Percentiles rank a stretch among this genome's conserved stretches.
These are phyloP conservation scores for Nomada hirtipes DNA, from an alignment of 2,888 invertebrate genomes.

Conservation along the genomic window DNA sequence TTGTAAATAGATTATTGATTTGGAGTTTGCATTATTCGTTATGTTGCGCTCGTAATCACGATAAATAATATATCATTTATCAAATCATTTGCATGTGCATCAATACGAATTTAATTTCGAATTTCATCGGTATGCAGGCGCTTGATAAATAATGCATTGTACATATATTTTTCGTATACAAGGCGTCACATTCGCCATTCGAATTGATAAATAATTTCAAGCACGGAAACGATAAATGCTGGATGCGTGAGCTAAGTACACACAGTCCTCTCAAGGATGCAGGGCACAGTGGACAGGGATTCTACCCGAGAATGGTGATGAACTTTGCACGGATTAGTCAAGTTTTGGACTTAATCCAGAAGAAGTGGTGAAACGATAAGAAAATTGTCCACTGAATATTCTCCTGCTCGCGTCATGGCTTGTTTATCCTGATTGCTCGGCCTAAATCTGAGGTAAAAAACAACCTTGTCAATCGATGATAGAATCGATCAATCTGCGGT, in stretches of 20 bases:
- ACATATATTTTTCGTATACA: constrained; percentile 66
- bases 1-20: background rate
- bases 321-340: constrained; percentile 56
- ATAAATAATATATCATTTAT: no score
- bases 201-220: constrained; percentile 67
- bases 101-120: constrained; percentile 2
- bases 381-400: background rate
- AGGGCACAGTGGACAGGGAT: constrained; percentile 43
- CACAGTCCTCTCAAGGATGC: constrained; percentile 70
- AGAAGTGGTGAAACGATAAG: background rate
- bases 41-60: no score
- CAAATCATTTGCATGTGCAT: constrained; percentile 4
- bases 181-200: constrained; percentile 54
- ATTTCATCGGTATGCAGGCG: constrained; percentile 50
- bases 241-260: constrained; percentile 53
- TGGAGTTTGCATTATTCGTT: background rate
- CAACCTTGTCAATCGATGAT: no score
- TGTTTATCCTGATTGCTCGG: no score
- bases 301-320: constrained; percentile 53
- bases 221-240: constrained; percentile 64
- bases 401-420: background rate
- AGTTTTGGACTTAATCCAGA: constrained; percentile 64
- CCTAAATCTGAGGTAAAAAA: background rate
- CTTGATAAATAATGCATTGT: constrained; percentile 70
- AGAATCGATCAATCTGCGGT: no score